Evolutionary conservation across 1,140 invertebrate genomes (phyloP).

Genomic region (Calephelis virginiensis): DNA sequence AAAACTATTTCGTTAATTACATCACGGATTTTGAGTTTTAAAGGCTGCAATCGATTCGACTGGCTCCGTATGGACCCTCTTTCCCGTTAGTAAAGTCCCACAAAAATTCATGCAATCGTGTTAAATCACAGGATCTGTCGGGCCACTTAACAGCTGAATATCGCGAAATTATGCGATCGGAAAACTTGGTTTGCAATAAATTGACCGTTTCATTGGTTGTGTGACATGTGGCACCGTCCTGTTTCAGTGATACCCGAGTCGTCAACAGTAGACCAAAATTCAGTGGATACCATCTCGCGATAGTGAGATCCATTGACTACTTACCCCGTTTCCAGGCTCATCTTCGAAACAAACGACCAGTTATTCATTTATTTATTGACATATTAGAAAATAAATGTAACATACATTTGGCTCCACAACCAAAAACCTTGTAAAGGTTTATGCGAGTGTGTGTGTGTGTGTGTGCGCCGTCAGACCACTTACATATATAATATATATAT

Average conservation of each 20-base stretch:
- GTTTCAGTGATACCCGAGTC: slow-evolving; percentile 4
- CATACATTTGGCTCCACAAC: too few relatives aligned
- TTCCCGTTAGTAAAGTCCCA: too few relatives aligned
- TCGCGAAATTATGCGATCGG: neutral
- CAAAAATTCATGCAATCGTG: neutral
- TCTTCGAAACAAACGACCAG: slow-evolving; percentile 10
- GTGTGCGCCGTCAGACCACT: slow-evolving; percentile 9
- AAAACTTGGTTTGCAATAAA: neutral
- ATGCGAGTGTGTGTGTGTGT: too few relatives aligned
- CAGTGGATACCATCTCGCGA: slow-evolving; percentile 2
- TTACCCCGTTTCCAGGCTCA: slow-evolving; percentile 2
- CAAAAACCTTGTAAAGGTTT: too few relatives aligned
- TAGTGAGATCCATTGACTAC: slow-evolving; percentile 14
- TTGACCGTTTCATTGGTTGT: slow-evolving; percentile 10
- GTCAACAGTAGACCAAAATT: slow-evolving; percentile 3
- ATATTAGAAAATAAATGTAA: too few relatives aligned
- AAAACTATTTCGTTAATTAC: too few relatives aligned
- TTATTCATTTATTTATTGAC: too few relatives aligned
- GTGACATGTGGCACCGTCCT: slow-evolving; percentile 12
- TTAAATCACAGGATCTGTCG: slow-evolving; percentile 5
- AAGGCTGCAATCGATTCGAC: too few relatives aligned
- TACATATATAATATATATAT: too few relatives aligned
- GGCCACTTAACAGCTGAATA: neutral
- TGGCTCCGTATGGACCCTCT: too few relatives aligned
- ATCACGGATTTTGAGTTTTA: too few relatives aligned